Evolutionary conservation across 1,140 invertebrate species (phyloP).

Genomic region (Zaprionus nigranus): DNA sequence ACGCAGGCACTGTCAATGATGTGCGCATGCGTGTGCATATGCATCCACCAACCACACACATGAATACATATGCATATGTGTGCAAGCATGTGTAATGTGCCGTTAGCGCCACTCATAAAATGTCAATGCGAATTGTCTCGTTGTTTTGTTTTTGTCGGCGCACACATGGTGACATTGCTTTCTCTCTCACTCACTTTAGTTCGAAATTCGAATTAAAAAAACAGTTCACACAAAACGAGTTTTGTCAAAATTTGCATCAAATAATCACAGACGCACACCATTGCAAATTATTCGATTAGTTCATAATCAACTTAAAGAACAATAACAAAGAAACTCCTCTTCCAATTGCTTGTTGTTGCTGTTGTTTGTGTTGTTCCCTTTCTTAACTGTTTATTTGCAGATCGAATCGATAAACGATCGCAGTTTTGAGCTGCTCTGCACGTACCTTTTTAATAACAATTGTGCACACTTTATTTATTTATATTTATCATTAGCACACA

Average conservation of each 20-base stretch:
- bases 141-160: slow-evolving; percentile 34
- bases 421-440: neutral
- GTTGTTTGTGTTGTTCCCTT: neutral
- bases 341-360: slow-evolving; percentile 23
- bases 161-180: slow-evolving; percentile 53
- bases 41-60: neutral
- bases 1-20: slow-evolving; percentile 34
- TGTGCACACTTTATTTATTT: neutral
- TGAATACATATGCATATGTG: slow-evolving; percentile 15
- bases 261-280: slow-evolving; percentile 40
- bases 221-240: slow-evolving; percentile 56
- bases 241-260: slow-evolving; percentile 68
- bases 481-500: slow-evolving; percentile 16
- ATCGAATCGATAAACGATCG: neutral
- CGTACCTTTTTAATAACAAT: slow-evolving; percentile 37
- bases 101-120: slow-evolving; percentile 81
- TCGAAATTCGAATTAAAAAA: slow-evolving; percentile 18
- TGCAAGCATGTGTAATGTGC: slow-evolving; percentile 45
- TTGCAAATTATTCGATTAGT: slow-evolving; percentile 36
- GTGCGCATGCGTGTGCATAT: slow-evolving; percentile 10
- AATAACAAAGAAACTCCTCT: slow-evolving; percentile 36
- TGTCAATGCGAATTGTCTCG: slow-evolving; percentile 64
- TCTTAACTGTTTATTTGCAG: slow-evolving; percentile 15
- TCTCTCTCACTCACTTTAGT: slow-evolving; percentile 24
- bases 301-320: slow-evolving; percentile 49